phyloP scores from a whole-genome alignment of 2,888 invertebrate genomes.

The Mamestra brassicae region DNA sequence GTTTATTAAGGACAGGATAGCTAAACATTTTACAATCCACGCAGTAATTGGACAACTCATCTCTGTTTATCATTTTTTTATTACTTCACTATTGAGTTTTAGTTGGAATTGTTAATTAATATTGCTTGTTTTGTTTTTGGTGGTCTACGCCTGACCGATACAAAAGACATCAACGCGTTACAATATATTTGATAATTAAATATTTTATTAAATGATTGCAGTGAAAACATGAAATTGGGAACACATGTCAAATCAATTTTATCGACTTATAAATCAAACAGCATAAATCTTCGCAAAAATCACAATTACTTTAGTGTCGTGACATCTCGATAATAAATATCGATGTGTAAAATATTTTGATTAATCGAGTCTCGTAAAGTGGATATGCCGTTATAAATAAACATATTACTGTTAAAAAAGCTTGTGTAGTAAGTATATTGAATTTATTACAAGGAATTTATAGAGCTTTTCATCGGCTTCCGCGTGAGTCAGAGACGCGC shows the following conservation, averaged over 20 bases:
- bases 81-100: not conserved
- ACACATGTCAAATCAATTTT: constrained; percentile 55
- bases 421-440: constrained; percentile 65
- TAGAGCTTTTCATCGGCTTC: constrained; percentile 83
- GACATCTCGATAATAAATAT: constrained; percentile 60
- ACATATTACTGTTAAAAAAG: constrained; percentile 55
- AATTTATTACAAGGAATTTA: constrained; percentile 83
- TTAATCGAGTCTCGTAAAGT: constrained; percentile 56
- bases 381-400: constrained; percentile 61
- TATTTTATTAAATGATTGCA: constrained; percentile 23
- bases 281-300: constrained; percentile 58
- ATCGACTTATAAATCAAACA: constrained; percentile 48
- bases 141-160: constrained; percentile 59
- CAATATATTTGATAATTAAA: constrained; percentile 17
- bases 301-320: constrained; percentile 56
- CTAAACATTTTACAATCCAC: constrained; percentile 19
- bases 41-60: constrained; percentile 25
- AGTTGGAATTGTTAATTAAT: not conserved
- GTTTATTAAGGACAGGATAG: constrained; percentile 44
- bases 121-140: not conserved
- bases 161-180: constrained; percentile 87
- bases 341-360: constrained; percentile 61
- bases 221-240: constrained; percentile 33
- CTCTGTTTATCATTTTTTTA: constrained; percentile 25
- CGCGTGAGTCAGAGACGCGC: constrained; percentile 80